Percentiles rank a stretch among this genome's conserved stretches.
Evolutionary conservation across 2,113 vertebrate species (phyloP).

Genomic region (Propithecus coquereli): DNA sequence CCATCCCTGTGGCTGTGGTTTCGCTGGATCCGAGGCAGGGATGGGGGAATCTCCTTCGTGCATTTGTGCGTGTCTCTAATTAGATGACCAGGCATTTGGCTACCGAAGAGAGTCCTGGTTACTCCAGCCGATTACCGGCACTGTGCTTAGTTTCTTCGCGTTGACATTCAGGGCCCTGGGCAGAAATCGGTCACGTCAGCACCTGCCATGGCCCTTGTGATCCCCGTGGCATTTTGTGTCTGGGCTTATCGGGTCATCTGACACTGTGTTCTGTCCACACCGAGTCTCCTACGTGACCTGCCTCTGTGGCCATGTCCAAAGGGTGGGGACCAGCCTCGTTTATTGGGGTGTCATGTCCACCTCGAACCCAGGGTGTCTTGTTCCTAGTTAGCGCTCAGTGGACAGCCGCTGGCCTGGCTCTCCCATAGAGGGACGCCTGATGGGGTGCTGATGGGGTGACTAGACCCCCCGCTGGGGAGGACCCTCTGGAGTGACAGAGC

Average conservation of each 20-base stretch:
- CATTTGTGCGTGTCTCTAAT: neutral
- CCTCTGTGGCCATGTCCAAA: neutral
- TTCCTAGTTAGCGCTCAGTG: neutral
- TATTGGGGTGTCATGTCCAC: accelerated
- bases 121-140: neutral
- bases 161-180: neutral
- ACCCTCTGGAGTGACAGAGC: neutral
- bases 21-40: neutral
- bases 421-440: accelerated
- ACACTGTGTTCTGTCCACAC: neutral
- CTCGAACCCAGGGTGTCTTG: neutral
- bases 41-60: neutral
- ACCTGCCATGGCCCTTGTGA: neutral
- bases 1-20: neutral
- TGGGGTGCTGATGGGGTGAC: accelerated
- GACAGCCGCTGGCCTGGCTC: neutral
- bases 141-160: neutral
- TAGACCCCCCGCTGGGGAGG: accelerated
- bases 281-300: neutral
- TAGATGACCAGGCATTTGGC: neutral
- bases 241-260: neutral
- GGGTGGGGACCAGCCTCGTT: neutral
- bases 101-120: neutral
- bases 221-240: neutral
- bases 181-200: neutral